Evolutionary conservation across 2,797 vertebrate species (phyloP).

Genomic region (Geotrypetes seraphini): DNA sequence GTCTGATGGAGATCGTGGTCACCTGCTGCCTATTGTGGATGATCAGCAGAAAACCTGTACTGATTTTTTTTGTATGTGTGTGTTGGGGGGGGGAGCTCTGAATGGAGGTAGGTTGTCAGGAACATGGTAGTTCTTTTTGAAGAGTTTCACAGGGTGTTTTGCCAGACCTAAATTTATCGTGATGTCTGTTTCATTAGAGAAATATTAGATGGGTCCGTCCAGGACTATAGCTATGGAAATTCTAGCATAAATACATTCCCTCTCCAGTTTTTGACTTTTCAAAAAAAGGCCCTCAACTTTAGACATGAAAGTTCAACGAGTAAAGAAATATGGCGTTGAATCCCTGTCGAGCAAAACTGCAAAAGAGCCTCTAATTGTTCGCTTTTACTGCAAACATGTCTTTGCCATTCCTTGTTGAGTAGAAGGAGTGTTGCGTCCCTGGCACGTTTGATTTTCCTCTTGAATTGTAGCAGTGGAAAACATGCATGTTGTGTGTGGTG

Average conservation of each 20-base stretch:
- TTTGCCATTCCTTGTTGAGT: slow-evolving; percentile 17
- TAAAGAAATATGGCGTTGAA: not conserved
- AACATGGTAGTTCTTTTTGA: not conserved
- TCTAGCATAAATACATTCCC: too few relatives aligned
- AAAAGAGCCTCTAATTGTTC: slow-evolving; percentile 4
- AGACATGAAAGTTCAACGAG: not conserved
- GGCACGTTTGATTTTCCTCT: slow-evolving; percentile 42
- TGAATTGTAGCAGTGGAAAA: slow-evolving; percentile 63
- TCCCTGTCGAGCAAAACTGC: slow-evolving; percentile 2
- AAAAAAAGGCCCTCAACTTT: too few relatives aligned
- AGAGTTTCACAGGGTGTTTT: not conserved
- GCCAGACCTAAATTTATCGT: not conserved
- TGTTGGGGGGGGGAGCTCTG: too few relatives aligned
- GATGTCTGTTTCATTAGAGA: not conserved
- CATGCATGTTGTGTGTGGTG: slow-evolving; percentile 93
- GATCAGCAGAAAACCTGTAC: too few relatives aligned
- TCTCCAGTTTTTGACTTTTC: too few relatives aligned
- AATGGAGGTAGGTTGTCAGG: too few relatives aligned
- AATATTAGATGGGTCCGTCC: slow-evolving; percentile 1
- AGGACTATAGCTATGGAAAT: slow-evolving; percentile 1
- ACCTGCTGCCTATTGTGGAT: too few relatives aligned
- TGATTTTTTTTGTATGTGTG: too few relatives aligned
- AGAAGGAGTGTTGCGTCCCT: slow-evolving; percentile 35
- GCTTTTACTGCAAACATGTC: slow-evolving; percentile 22
- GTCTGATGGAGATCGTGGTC: too few relatives aligned